Conservation (phyloP, 2,797 vertebrate species). For the Botia kubotai region DNA sequence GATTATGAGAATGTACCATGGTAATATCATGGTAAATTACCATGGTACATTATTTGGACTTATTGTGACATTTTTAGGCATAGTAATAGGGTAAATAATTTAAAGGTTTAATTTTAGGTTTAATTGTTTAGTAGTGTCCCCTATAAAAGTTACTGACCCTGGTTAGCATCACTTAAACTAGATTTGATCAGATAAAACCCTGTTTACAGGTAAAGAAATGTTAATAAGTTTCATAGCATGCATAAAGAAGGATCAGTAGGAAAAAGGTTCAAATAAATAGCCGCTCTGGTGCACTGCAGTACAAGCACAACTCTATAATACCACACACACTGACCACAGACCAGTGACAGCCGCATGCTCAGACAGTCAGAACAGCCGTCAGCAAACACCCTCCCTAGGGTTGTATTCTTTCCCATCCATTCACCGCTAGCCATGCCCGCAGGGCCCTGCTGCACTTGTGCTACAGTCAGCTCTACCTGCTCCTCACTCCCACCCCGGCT, state of each 20-base stretch:
- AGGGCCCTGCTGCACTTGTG: conserved; percentile 25
- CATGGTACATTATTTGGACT: too few species aligned
- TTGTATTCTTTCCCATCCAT: conserved; percentile 49
- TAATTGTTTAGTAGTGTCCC: too few species aligned
- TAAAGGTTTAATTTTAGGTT: too few species aligned
- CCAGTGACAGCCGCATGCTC: conserved; percentile 21
- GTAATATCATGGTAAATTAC: not conserved
- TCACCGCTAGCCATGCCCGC: conserved; percentile 29
- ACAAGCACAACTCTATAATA: conserved; percentile 41
- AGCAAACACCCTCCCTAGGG: conserved; percentile 37
- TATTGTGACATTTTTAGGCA: not conserved
- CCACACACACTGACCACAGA: conserved; percentile 20
- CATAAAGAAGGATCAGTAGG: conserved; percentile 12
- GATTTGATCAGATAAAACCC: not conserved
- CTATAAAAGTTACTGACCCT: not conserved
- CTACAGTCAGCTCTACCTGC: conserved; percentile 36
- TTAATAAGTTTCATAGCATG: too few species aligned
- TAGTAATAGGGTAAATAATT: not conserved
- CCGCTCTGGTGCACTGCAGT: conserved; percentile 19
- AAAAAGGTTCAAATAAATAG: not conserved
- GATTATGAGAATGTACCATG: not conserved
- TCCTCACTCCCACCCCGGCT: not conserved
- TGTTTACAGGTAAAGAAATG: too few species aligned
- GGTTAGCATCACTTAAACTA: not conserved
- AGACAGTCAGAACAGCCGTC: conserved; percentile 42